phyloP scores from a whole-genome alignment of 2,888 invertebrate species.

The Linnaemya vulpina region DNA sequence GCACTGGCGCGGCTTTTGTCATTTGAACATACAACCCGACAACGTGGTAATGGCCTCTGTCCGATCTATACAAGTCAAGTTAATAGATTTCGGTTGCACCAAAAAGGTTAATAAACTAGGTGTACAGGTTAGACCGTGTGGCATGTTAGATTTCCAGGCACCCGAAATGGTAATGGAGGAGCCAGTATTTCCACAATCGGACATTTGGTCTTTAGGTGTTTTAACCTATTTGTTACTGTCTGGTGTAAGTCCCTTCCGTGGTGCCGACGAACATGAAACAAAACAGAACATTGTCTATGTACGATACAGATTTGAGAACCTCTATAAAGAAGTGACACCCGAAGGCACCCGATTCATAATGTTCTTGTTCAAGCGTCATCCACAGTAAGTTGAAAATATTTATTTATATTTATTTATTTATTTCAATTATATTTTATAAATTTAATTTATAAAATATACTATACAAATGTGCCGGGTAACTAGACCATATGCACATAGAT shows the following conservation, averaged over 20 bases:
- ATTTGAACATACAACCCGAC: slow-evolving; percentile 96
- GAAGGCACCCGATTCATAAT: slow-evolving; percentile 97
- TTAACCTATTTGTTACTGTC: slow-evolving; percentile 95
- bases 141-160: slow-evolving; percentile 90
- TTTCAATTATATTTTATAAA: too few species aligned
- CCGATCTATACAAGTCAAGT: slow-evolving; percentile 92
- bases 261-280: slow-evolving; percentile 91
- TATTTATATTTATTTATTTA: background rate
- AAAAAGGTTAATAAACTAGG: slow-evolving; percentile 92
- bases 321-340: slow-evolving; percentile 97
- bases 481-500: too few species aligned
- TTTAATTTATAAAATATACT: too few species aligned
- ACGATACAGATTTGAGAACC: slow-evolving; percentile 95
- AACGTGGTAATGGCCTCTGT: slow-evolving; percentile 96
- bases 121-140: slow-evolving; percentile 86
- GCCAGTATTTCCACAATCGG: slow-evolving; percentile 93
- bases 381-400: slow-evolving; percentile 86
- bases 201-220: slow-evolving; percentile 98
- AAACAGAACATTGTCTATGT: slow-evolving; percentile 96
- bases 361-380: slow-evolving; percentile 96
- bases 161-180: slow-evolving; percentile 95
- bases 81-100: slow-evolving; percentile 96
- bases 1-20: slow-evolving; percentile 96
- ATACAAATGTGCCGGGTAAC: too few species aligned
- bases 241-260: slow-evolving; percentile 95